These are phyloP conservation scores for Helleia helle DNA, from an alignment of 2,888 invertebrate species.

Conservation along the genomic window DNA sequence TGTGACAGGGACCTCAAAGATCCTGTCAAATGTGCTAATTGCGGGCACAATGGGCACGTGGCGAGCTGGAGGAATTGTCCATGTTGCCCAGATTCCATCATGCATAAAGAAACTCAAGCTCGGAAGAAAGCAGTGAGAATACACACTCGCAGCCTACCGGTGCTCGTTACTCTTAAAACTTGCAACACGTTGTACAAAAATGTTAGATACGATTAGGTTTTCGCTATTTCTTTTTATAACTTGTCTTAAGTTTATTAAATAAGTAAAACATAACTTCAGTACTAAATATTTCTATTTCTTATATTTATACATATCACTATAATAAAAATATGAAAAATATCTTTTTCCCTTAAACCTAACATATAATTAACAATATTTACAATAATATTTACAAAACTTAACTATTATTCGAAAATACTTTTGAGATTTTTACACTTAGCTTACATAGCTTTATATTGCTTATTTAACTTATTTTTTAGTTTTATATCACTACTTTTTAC, in stretches of 20 bases:
- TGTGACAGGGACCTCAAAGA: conserved; percentile 30
- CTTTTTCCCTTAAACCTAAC: background rate
- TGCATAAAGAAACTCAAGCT: conserved; percentile 9
- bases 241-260: background rate
- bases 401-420: conserved; percentile 42
- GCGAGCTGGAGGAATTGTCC: conserved; percentile 40
- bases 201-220: background rate
- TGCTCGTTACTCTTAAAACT: conserved; percentile 14
- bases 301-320: background rate
- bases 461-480: conserved; percentile 39
- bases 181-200: conserved; percentile 13
- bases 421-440: conserved; percentile 21
- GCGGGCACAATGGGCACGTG: conserved; percentile 34
- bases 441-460: conserved; percentile 47
- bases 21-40: conserved; percentile 47
- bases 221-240: background rate
- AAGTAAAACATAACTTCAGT: background rate
- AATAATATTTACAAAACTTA: conserved; percentile 19
- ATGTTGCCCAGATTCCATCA: conserved; percentile 18
- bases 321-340: background rate
- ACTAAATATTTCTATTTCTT: background rate
- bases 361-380: background rate
- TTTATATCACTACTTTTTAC: conserved; percentile 33
- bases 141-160: background rate
- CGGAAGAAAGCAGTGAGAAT: conserved; percentile 5